Evolutionary conservation across 2,888 invertebrate genomes (phyloP), one percentile per base, ranked within the genome.

Genomic region (Amorpha juglandis): DNA sequence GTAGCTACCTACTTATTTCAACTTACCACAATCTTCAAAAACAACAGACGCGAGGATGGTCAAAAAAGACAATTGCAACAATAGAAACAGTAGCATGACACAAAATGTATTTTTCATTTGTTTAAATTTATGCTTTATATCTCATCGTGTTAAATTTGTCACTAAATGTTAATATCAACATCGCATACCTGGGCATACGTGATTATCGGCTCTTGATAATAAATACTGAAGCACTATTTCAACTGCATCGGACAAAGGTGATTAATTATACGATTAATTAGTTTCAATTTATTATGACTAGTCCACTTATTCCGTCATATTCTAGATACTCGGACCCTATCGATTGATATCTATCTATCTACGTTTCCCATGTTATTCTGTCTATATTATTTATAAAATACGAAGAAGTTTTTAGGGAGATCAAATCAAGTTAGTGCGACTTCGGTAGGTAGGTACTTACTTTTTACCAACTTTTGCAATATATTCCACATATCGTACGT

Each of bases 11-110:
- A 45, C 0, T 33, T 47, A 45, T 19, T 53, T 11, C 2, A 50
- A 78, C 89, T 87, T 77, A 91, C 91, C 91, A 70, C 91, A 91
- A 71, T 90, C 90, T 79, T 87, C 83, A 70, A 90, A 91, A 51
- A 86, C 74, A 47, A 90, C 88, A 64, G 83, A 81, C 51, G 82
- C 81, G 58, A 77, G 67, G 63, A 73, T 79, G 52, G 73, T 65
- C 48, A 75, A 70, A 35, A 80, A 71, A 64, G 71, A 67, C 19
- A 84, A 67, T 63, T 73, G 79, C 63, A 85, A 69, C 33, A 84
- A 70, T 48, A 79, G 38, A 12, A 68, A 72, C 64, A 81, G 67
- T 55, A 79, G 69, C 75, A 81, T 79, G 84, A 87, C 86, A 75
- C 74, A 73, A 68, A 67, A 48, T 35, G 66, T 48, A 66, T 67